These are phyloP conservation scores for Phocoena phocoena DNA, from an alignment of 2,113 vertebrate species.

Conservation along the genomic window DNA sequence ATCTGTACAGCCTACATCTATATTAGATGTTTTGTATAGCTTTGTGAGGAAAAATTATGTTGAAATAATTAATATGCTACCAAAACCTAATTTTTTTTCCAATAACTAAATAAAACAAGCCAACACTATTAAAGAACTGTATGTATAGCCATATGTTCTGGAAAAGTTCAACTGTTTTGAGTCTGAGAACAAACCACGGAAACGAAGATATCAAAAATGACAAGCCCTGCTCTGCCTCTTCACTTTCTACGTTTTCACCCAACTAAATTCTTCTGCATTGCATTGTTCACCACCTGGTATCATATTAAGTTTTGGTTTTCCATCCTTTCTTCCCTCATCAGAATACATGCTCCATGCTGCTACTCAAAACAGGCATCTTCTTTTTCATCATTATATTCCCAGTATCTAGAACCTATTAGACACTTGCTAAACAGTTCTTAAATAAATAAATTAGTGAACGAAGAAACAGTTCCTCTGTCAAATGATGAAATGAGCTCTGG, in stretches of 20 bases:
- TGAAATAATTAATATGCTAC: background rate
- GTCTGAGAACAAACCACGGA: background rate
- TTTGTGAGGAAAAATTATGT: rapidly evolving
- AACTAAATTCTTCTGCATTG: background rate
- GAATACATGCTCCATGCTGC: background rate
- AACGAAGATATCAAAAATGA: background rate
- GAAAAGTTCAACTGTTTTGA: too few relatives aligned
- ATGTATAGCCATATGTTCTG: rapidly evolving
- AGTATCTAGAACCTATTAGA: background rate
- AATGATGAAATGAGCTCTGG: too few relatives aligned
- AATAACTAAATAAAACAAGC: background rate
- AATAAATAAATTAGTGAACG: background rate
- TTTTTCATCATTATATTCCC: background rate
- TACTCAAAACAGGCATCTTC: background rate
- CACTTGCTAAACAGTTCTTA: background rate
- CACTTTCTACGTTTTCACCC: background rate
- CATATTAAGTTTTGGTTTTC: background rate
- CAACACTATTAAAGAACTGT: background rate
- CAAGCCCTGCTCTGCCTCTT: background rate
- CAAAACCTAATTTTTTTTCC: background rate
- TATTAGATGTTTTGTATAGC: rapidly evolving
- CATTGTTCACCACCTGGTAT: too few relatives aligned
- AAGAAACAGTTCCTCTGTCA: background rate
- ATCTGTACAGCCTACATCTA: rapidly evolving
- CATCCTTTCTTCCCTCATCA: background rate